phyloP scores from a whole-genome alignment of 2,113 vertebrate genomes.

The Hyla sarda region DNA sequence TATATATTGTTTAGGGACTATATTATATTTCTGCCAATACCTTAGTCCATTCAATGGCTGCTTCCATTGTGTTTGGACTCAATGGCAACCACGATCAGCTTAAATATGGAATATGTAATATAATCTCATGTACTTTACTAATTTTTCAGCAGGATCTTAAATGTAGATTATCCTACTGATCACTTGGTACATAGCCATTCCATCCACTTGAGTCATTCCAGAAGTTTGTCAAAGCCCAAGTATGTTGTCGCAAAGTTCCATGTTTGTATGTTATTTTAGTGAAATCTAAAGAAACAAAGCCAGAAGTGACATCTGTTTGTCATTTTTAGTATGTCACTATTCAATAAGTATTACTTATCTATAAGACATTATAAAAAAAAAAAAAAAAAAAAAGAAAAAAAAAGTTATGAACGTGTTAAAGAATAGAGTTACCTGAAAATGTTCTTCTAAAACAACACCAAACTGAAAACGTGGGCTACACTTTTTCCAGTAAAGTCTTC shows the following conservation, averaged over 20 bases:
- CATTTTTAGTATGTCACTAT: constrained; percentile 24
- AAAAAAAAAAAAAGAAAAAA: too few relatives aligned
- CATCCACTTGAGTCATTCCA: constrained; percentile 53
- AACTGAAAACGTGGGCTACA: neutral
- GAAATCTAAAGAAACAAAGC: constrained; percentile 16
- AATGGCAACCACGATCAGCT: neutral
- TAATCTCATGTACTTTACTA: neutral
- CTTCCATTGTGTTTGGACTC: neutral
- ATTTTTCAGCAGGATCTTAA: neutral
- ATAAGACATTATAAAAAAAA: neutral
- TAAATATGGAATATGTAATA: neutral
- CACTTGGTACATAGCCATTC: constrained; percentile 44
- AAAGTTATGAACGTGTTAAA: too few relatives aligned
- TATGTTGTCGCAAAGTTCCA: constrained; percentile 24
- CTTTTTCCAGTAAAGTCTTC: neutral
- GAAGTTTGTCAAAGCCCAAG: constrained; percentile 52
- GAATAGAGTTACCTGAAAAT: neutral
- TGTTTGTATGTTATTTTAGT: constrained; percentile 31
- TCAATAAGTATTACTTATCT: neutral
- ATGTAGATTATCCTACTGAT: neutral
- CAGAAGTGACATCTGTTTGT: neutral
- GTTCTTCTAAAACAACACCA: neutral
- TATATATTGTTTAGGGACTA: neutral
- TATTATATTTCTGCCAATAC: neutral
- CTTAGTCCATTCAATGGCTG: neutral